Evolutionary conservation across 2,888 invertebrate species (phyloP).

Genomic region (Papilio elwesi): DNA sequence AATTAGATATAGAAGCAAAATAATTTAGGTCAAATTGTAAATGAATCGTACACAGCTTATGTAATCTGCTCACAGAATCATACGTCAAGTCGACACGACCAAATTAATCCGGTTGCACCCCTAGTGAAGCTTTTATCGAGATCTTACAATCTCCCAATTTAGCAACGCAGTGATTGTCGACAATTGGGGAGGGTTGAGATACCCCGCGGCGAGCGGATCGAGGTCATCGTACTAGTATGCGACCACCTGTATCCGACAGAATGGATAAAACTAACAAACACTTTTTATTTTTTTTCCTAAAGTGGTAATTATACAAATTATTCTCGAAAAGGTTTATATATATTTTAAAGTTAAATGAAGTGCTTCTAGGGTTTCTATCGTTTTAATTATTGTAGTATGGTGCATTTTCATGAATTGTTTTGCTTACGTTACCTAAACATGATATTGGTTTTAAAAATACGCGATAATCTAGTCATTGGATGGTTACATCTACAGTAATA

Average conservation of each 20-base stretch:
- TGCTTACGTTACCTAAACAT: too few species aligned
- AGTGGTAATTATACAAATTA: constrained; percentile 42
- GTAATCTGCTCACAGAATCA: constrained; percentile 1
- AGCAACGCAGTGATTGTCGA: constrained; percentile 66
- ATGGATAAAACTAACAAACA: constrained; percentile 45
- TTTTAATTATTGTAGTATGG: too few species aligned
- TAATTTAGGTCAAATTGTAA: background rate
- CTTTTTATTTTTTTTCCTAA: constrained; percentile 40
- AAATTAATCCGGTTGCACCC: constrained; percentile 42
- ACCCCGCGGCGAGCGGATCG: constrained; percentile 59
- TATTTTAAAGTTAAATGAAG: too few species aligned
- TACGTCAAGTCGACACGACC: constrained; percentile 34
- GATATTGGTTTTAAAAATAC: too few species aligned
- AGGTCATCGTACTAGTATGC: constrained; percentile 69
- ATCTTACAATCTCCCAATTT: constrained; percentile 69
- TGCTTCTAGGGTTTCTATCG: background rate
- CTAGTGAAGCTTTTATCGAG: constrained; percentile 57
- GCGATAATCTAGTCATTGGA: too few species aligned
- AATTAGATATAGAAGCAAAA: background rate
- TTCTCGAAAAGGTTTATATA: background rate
- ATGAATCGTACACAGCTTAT: background rate
- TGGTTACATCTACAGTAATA: too few species aligned
- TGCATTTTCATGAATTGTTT: too few species aligned
- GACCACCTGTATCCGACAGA: constrained; percentile 56
- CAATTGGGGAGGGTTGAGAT: constrained; percentile 57